These are phyloP conservation scores for Cryptotis parvus DNA, from an alignment of 2,113 vertebrate species.

Conservation along the genomic window DNA sequence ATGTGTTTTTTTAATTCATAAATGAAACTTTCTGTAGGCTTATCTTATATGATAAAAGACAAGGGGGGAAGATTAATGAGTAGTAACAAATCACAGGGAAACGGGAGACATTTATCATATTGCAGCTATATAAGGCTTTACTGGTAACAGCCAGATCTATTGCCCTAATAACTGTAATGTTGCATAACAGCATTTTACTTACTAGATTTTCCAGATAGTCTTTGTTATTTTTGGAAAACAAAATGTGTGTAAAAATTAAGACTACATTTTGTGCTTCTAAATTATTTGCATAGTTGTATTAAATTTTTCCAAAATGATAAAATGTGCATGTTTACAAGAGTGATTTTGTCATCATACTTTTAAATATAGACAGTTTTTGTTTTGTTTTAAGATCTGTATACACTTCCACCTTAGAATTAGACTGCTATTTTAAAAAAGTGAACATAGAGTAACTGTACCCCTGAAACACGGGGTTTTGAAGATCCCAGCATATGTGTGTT, in stretches of 20 bases:
- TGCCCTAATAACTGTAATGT: constrained; percentile 35
- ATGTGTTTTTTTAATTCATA: constrained; percentile 39
- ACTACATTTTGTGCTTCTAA: constrained; percentile 55
- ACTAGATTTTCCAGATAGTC: constrained; percentile 35
- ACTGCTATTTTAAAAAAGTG: constrained; percentile 62
- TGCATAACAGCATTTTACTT: constrained; percentile 31
- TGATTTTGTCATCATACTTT: constrained; percentile 56
- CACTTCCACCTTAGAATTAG: constrained; percentile 55
- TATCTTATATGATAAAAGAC: constrained; percentile 63
- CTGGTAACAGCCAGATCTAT: constrained; percentile 59
- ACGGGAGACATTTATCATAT: constrained; percentile 54
- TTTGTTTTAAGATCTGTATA: constrained; percentile 31
- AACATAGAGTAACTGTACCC: constrained; percentile 40
- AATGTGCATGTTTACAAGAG: constrained; percentile 34
- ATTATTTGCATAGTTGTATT: constrained; percentile 38
- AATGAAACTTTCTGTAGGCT: constrained; percentile 61
- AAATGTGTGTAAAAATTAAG: constrained; percentile 30
- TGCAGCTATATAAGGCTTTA: constrained; percentile 52
- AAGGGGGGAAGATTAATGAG: constrained; percentile 73
- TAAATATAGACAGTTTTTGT: constrained; percentile 10
- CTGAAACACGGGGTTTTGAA: constrained; percentile 59
- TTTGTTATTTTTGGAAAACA: constrained; percentile 42
- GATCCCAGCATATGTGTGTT: constrained; percentile 69
- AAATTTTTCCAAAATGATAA: constrained; percentile 41
- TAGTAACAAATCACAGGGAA: constrained; percentile 66